Base-by-base conservation (phyloP, 2,888 invertebrate species). In the Meandrusa payeni region DNA sequence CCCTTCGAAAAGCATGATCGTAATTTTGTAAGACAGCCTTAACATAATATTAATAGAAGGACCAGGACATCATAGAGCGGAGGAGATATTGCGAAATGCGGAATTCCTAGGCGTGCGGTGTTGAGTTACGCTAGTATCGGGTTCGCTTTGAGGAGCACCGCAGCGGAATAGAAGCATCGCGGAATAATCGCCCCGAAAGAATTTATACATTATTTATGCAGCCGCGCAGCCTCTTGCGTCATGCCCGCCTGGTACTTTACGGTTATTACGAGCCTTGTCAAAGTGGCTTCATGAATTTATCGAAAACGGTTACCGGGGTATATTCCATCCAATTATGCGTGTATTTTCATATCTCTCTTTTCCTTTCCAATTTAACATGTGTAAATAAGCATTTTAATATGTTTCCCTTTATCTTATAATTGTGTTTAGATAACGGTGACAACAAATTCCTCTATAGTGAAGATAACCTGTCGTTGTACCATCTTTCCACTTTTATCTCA, bases 71-170 rank as follows among this genome's bases (percentile, higher is more conserved):
- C 61, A 64, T 61, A 61, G 59, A 58, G 31, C 38, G 47, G 49
- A 54, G 56, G 52, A 61, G 64, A 61, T 66, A 61, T 66, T 60
- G 64, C 62, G 64, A 70, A 69, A 71, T 57, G 60, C 68, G 63
- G 67, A 64, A 75, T 75, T 69, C 70, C 73, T 73, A 65, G 62
- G 55, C 67, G 59, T 61, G 60, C 72, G 58, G 75, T 76, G 64
- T 77, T 68, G 66, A 67, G 69, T 77, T 77, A 73, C 77, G 61
- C 57, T 48, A 48, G 65, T 69, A 67, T 75, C 70, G 59, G 52
- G 69, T 75, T 73, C 57, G 59, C 76, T 79, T 79, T 78, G 78
- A 71, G 57, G 59, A 46, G 56, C 64, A 61, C 71, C 71, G 71
- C 71, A 47, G 61, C 59, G 66, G 68, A 67, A 68, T 68, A 55